Conservation (phyloP, 2,113 vertebrate species). For the Elephas maximus region DNA sequence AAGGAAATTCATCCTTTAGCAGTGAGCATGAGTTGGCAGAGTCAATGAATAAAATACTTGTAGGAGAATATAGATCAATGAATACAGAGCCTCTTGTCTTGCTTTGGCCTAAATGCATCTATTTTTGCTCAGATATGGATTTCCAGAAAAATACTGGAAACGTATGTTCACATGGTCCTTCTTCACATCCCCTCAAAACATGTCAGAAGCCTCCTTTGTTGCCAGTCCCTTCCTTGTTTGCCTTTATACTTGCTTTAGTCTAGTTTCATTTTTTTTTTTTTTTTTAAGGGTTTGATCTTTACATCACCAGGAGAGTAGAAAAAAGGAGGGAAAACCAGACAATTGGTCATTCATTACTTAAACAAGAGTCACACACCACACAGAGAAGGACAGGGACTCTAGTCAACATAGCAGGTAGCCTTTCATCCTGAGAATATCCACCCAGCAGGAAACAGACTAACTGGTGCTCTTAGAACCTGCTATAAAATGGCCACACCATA, state of each 20-base stretch:
- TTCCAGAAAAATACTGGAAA: constrained; percentile 21
- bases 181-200: neutral
- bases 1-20: neutral
- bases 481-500: neutral
- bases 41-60: neutral
- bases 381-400: neutral
- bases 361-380: neutral
- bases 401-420: neutral
- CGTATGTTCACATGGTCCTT: neutral
- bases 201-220: neutral
- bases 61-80: neutral
- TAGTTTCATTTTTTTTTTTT: neutral
- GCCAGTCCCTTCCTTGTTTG: neutral
- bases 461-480: neutral
- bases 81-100: neutral
- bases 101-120: neutral
- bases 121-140: constrained; percentile 7
- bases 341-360: constrained; percentile 1
- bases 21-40: neutral
- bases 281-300: constrained; percentile 8
- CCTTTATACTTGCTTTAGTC: neutral
- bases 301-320: neutral
- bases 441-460: neutral
- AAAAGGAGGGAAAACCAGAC: neutral
- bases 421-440: neutral